Evolutionary conservation across 2,888 invertebrate genomes (phyloP).

Genomic region (Dastarcus helophoroides): DNA sequence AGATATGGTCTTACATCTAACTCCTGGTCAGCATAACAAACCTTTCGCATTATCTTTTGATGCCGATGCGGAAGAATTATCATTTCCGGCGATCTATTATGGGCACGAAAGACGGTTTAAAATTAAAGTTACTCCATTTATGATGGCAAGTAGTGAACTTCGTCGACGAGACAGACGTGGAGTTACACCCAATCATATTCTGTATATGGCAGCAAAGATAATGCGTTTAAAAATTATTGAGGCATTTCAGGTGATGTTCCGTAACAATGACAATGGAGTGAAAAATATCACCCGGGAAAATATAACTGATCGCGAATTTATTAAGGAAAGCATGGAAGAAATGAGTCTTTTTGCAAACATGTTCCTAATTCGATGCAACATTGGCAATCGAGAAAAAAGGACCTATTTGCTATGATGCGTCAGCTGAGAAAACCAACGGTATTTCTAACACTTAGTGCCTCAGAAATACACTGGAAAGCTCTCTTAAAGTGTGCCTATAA

Average conservation of each 20-base stretch:
- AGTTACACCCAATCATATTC: slow-evolving; percentile 7
- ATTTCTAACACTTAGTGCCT: slow-evolving; percentile 33
- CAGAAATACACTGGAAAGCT: slow-evolving; percentile 30
- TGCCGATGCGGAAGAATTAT: slow-evolving; percentile 8
- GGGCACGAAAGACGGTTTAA: slow-evolving; percentile 9
- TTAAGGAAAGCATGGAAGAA: slow-evolving; percentile 25
- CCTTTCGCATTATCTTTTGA: slow-evolving; percentile 3
- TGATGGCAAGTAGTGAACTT: slow-evolving; percentile 11
- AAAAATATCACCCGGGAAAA: slow-evolving; percentile 23
- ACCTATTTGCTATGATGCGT: slow-evolving; percentile 33
- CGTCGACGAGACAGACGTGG: slow-evolving; percentile 9
- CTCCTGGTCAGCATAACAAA: slow-evolving; percentile 1
- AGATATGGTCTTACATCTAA: slow-evolving; percentile 1
- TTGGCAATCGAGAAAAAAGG: slow-evolving; percentile 29
- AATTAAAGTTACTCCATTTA: slow-evolving; percentile 10
- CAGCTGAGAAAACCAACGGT: slow-evolving; percentile 31
- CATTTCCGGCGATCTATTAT: slow-evolving; percentile 8
- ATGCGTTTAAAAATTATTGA: slow-evolving; percentile 6
- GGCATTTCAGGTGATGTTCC: slow-evolving; percentile 24
- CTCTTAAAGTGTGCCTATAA: slow-evolving; percentile 28
- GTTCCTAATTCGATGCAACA: slow-evolving; percentile 31
- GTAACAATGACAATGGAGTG: slow-evolving; percentile 22
- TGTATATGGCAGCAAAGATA: slow-evolving; percentile 8
- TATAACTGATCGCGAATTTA: slow-evolving; percentile 24
- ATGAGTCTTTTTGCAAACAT: slow-evolving; percentile 28